These are phyloP conservation scores for Astur gentilis DNA, from an alignment of 2,113 vertebrate species.

Conservation along the genomic window DNA sequence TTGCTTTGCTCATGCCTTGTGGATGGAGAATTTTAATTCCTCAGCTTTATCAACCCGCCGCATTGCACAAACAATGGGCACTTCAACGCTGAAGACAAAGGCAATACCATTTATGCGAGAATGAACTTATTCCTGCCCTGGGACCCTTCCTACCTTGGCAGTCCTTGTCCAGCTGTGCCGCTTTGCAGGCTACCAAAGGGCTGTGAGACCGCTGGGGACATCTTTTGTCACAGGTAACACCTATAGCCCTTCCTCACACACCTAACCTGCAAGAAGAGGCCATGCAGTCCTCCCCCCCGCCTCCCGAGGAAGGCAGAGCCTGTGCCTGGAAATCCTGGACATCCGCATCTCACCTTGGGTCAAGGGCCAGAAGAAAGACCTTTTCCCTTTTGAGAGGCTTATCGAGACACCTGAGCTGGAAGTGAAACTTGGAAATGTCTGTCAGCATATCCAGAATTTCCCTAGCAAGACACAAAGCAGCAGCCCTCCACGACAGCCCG, in stretches of 20 bases:
- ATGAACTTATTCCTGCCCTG: neutral
- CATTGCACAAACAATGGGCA: neutral
- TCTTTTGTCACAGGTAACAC: neutral
- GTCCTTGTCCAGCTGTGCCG: neutral
- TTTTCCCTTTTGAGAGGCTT: neutral
- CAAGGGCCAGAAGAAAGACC: neutral
- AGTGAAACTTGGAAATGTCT: neutral
- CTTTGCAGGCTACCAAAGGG: neutral
- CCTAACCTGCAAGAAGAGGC: neutral
- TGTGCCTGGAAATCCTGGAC: neutral
- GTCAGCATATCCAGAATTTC: neutral
- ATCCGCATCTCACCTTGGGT: neutral
- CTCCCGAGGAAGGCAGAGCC: neutral
- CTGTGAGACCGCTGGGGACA: neutral
- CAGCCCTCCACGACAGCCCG: neutral
- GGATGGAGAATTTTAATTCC: neutral
- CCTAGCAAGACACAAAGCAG: neutral
- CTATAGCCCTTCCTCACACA: neutral
- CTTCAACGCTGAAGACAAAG: neutral
- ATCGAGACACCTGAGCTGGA: neutral
- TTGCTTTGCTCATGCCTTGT: neutral
- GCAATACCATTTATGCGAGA: neutral
- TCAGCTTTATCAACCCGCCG: neutral
- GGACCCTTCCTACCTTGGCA: neutral
- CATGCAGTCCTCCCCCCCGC: rapidly evolving